Conservation (phyloP, 2,113 vertebrate species). For the Gallinago undulata region DNA sequence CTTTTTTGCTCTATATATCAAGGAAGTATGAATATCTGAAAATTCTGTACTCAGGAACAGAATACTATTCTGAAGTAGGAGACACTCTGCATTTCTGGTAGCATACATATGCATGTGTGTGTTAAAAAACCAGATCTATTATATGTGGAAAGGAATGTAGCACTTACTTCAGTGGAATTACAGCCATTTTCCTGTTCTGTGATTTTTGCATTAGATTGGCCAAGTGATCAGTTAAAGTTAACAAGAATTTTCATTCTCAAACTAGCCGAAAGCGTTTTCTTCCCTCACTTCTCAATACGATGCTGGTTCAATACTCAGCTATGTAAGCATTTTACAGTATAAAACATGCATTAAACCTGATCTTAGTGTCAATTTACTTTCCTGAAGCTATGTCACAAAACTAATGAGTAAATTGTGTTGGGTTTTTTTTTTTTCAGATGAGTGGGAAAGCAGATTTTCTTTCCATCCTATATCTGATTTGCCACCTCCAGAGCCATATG, state of each 20-base stretch:
- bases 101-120: rapidly evolving
- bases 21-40: not conserved
- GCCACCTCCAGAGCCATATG: slow-evolving; percentile 92
- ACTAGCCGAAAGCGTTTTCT: not conserved
- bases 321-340: not conserved
- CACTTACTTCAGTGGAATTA: not conserved
- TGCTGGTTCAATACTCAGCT: not conserved
- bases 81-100: not conserved
- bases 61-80: not conserved
- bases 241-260: not conserved
- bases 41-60: not conserved
- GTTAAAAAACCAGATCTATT: not conserved
- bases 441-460: slow-evolving; percentile 93
- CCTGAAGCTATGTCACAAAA: not conserved
- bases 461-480: slow-evolving; percentile 93
- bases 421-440: slow-evolving; percentile 79
- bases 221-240: not conserved
- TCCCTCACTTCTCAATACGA: not conserved
- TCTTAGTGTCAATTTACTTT: not conserved
- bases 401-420: not conserved
- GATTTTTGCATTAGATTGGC: not conserved
- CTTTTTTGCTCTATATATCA: not conserved
- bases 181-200: not conserved
- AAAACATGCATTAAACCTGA: not conserved
- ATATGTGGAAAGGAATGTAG: not conserved